Evolutionary conservation across 1,140 invertebrate species (phyloP), one percentile per base, ranked within the genome.

Genomic region (Drosophila orena): DNA sequence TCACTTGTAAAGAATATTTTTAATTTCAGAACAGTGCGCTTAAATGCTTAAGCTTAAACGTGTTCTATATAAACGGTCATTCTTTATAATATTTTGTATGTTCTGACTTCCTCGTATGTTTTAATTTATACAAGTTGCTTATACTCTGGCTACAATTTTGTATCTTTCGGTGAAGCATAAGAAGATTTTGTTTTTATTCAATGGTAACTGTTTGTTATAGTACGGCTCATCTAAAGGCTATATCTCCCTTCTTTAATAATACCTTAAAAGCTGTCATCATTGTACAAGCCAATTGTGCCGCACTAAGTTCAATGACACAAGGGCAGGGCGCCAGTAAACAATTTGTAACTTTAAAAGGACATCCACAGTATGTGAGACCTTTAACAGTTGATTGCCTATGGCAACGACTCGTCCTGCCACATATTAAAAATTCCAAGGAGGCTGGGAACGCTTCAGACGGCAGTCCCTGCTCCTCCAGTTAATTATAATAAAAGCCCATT

Each of bases 401-500:
- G 58, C 69, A 73, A 73, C 53, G 58, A 12, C 22, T 40, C 46
- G 35, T 40, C 46, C 69, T 43, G 38, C 15, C 38, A 56, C 53
- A 76, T 76, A 76, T 76, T 76, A 76, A 62, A 77, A 77, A 77
- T 57, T 35, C 44, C 72, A 40, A 47, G 12, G 30, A 17, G 43
- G 7, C 6, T 24, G 40, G 65, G 52, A 34, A 10, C 46, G 34
- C 64, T 71, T 17, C 34, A 70, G 61, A 66, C 34, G 30, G 46
- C 17, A 30, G 14, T 44, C 20, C 27, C 27, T 52, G 54, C 46
- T 77, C 38, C 37, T 61, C 38, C 40, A 86, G 79, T 89, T 83
- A 86, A 88, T 86, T 86, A 86, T 88, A 88, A 88, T 83, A 83
- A 88, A 77, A 79, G 68, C 66, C 58, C 54, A 59, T 88, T 83